These are phyloP conservation scores for Pseudomyrmex sp. DNA, from an alignment of 1,140 invertebrate species.

Conservation along the genomic window DNA sequence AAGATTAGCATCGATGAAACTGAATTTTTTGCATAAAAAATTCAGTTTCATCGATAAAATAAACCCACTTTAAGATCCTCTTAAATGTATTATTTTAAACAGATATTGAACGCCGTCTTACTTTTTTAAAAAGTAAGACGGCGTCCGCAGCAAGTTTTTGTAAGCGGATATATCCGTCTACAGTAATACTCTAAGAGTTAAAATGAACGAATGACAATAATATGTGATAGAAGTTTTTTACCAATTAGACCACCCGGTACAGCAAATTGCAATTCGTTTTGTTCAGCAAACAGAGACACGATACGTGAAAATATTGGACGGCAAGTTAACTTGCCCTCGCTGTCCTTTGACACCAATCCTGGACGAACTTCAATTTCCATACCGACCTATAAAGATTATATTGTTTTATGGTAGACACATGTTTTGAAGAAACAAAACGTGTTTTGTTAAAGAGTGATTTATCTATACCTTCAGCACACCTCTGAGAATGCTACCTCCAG, in stretches of 20 bases:
- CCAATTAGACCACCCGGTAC: constrained; percentile 99
- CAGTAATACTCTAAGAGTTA: too few relatives aligned
- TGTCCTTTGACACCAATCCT: constrained; percentile 97
- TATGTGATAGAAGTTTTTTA: constrained; percentile 75
- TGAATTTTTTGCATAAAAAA: too few relatives aligned
- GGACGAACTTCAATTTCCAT: constrained; percentile 97
- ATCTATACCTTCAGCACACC: constrained; percentile 94
- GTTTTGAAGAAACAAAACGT: not conserved
- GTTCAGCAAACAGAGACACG: constrained; percentile 99
- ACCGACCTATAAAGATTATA: constrained; percentile 87
- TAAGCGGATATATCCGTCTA: too few relatives aligned
- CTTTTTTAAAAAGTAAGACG: too few relatives aligned
- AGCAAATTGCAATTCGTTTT: constrained; percentile 99
- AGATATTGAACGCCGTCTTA: too few relatives aligned
- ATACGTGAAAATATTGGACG: constrained; percentile 98
- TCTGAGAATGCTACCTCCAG: constrained; percentile 98
- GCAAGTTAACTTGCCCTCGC: constrained; percentile 98
- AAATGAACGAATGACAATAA: not conserved
- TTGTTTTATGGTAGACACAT: not conserved
- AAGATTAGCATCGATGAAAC: too few relatives aligned
- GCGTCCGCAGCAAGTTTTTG: too few relatives aligned
- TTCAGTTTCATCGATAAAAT: too few relatives aligned
- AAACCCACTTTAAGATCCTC: too few relatives aligned
- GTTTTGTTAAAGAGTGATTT: not conserved
- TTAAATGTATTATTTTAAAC: too few relatives aligned